These are phyloP conservation scores for Heterotis niloticus DNA, from an alignment of 2,113 vertebrate genomes.

Conservation along the genomic window DNA sequence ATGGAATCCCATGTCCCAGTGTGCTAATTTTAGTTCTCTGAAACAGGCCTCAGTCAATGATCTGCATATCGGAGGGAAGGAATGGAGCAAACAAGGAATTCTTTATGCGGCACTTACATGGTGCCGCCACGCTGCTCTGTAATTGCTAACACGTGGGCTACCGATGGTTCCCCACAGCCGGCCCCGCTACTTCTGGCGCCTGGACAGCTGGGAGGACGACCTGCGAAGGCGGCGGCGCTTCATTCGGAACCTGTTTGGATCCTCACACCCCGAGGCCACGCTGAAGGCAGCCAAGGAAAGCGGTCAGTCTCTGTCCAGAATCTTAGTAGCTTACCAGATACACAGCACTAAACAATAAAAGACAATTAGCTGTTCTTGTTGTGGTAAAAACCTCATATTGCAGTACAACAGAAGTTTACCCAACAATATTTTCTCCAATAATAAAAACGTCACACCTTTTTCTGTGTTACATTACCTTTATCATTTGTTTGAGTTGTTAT, in stretches of 20 bases:
- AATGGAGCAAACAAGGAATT: slow-evolving; percentile 71
- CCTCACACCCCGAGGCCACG: slow-evolving; percentile 90
- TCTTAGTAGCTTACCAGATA: slow-evolving; percentile 43
- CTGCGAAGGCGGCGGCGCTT: slow-evolving; percentile 96
- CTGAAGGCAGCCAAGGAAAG: slow-evolving; percentile 78
- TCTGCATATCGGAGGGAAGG: slow-evolving; percentile 55
- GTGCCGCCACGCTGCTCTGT: slow-evolving; percentile 89
- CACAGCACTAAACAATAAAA: no score
- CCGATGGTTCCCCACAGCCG: slow-evolving; percentile 87
- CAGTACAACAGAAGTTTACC: slow-evolving; percentile 46
- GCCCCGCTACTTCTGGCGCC: slow-evolving; percentile 98
- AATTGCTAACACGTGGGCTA: slow-evolving; percentile 96
- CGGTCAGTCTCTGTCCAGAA: slow-evolving; percentile 80
- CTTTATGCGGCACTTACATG: slow-evolving; percentile 74
- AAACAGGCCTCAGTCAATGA: slow-evolving; percentile 76
- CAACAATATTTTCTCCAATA: slow-evolving; percentile 44
- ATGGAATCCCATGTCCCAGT: slow-evolving; percentile 74
- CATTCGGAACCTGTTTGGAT: slow-evolving; percentile 93
- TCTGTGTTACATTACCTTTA: neutral
- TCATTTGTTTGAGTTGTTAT: neutral
- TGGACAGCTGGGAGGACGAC: slow-evolving; percentile 99
- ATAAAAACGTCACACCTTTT: neutral
- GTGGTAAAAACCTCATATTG: slow-evolving; percentile 59
- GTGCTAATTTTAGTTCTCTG: slow-evolving; percentile 78
- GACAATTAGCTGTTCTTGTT: slow-evolving; percentile 36